Percentiles rank a stretch among this genome's conserved stretches.
phyloP scores from a whole-genome alignment of 2,797 vertebrate species.

The Botia almorhae region DNA sequence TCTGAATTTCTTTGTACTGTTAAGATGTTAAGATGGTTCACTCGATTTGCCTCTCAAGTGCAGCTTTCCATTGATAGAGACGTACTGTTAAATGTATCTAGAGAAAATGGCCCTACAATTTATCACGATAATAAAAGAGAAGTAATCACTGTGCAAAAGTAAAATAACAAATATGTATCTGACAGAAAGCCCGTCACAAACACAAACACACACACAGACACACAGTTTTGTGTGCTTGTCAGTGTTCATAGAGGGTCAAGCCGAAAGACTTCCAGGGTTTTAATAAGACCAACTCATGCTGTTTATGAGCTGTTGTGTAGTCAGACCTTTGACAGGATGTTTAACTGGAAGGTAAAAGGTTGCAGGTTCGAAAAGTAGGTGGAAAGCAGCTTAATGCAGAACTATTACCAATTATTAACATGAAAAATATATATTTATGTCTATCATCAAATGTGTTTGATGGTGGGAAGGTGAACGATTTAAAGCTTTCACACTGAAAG shows the following conservation, averaged over 20 bases:
- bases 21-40: conserved; percentile 21
- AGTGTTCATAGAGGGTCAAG: background rate
- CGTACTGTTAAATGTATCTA: conserved; percentile 31
- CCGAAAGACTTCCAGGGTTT: conserved; percentile 2
- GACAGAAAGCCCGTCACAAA: background rate
- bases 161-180: background rate
- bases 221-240: background rate
- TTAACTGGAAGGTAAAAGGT: background rate
- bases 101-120: conserved; percentile 30
- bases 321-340: background rate
- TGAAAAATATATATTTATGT: background rate
- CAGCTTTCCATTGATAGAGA: conserved; percentile 21
- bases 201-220: background rate
- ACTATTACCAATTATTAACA: background rate
- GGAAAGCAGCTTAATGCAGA: background rate
- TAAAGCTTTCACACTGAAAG: conserved; percentile 8
- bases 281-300: background rate
- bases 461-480: background rate
- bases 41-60: conserved; percentile 30
- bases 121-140: conserved; percentile 27
- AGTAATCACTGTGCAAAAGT: conserved; percentile 17
- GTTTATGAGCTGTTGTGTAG: background rate
- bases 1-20: background rate
- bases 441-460: background rate
- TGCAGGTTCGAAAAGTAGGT: background rate